Evolutionary conservation across 2,113 vertebrate species (phyloP).

Genomic region (Microcebus griseorufus): DNA sequence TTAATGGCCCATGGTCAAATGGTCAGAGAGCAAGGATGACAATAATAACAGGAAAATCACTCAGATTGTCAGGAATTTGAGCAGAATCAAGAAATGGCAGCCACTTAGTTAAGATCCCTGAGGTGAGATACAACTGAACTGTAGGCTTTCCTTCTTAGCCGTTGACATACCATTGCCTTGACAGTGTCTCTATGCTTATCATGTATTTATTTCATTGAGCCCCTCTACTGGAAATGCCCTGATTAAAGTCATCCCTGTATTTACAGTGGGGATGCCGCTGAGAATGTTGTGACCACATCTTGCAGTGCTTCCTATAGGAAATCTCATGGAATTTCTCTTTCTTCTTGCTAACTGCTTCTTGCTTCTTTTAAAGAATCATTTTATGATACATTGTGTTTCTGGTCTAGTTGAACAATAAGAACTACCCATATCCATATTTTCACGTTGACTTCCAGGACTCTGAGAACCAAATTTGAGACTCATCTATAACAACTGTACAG

Average conservation of each 20-base stretch:
- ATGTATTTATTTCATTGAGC: neutral
- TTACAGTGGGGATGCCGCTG: neutral
- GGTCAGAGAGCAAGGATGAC: neutral
- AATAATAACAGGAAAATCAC: neutral
- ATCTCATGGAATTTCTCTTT: neutral
- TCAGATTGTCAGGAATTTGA: neutral
- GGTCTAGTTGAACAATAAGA: neutral
- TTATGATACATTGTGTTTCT: constrained; percentile 20
- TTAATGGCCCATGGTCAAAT: neutral
- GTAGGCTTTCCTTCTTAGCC: neutral
- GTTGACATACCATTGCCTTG: neutral
- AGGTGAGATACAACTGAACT: neutral
- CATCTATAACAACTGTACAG: neutral
- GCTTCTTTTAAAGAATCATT: neutral
- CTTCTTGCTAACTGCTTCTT: neutral
- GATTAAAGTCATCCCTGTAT: neutral
- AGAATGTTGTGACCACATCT: neutral
- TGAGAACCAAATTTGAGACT: neutral
- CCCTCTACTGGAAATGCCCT: neutral
- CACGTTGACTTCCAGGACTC: neutral
- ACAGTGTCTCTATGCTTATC: neutral
- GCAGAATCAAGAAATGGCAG: neutral
- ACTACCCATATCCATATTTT: neutral
- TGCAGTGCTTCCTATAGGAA: neutral
- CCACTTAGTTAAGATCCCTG: neutral